Evolutionary conservation across 2,113 vertebrate genomes (phyloP).

Genomic region (Nerophis lumbriciformis): DNA sequence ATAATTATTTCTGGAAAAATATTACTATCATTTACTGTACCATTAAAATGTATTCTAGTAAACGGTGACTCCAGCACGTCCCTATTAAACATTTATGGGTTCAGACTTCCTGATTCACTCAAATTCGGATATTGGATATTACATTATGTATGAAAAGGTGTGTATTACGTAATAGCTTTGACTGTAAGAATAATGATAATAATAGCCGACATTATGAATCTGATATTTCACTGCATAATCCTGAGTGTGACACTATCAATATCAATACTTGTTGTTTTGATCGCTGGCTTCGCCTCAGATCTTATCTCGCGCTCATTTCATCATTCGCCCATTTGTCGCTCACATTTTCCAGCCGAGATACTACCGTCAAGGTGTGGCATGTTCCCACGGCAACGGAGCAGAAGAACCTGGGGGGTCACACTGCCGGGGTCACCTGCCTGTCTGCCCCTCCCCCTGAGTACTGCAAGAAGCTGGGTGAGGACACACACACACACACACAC

Average conservation of each 20-base stretch:
- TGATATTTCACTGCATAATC: not conserved
- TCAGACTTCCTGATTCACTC: too few relatives aligned
- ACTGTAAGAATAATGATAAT: too few relatives aligned
- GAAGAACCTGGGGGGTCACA: constrained; percentile 77
- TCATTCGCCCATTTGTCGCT: not conserved
- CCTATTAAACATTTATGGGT: too few relatives aligned
- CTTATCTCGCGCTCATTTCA: not conserved
- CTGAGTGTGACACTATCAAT: not conserved
- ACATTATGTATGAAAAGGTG: too few relatives aligned
- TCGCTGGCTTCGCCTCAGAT: not conserved
- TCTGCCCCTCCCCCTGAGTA: constrained; percentile 66
- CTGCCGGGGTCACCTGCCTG: constrained; percentile 73
- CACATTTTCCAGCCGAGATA: constrained; percentile 64
- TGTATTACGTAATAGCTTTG: too few relatives aligned
- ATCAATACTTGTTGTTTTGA: not conserved
- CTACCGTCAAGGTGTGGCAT: constrained; percentile 78
- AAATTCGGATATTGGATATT: too few relatives aligned
- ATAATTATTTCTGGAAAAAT: too few relatives aligned
- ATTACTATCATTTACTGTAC: too few relatives aligned
- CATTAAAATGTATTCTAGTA: too few relatives aligned
- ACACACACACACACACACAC: constrained; percentile 2
- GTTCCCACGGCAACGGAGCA: constrained; percentile 77
- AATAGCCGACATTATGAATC: too few relatives aligned
- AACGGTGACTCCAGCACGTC: too few relatives aligned
- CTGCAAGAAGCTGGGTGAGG: constrained; percentile 71